Percentiles rank a stretch among this genome's conserved stretches.
Conservation (phyloP, 2,113 vertebrate species). For the Echinops telfairi region DNA sequence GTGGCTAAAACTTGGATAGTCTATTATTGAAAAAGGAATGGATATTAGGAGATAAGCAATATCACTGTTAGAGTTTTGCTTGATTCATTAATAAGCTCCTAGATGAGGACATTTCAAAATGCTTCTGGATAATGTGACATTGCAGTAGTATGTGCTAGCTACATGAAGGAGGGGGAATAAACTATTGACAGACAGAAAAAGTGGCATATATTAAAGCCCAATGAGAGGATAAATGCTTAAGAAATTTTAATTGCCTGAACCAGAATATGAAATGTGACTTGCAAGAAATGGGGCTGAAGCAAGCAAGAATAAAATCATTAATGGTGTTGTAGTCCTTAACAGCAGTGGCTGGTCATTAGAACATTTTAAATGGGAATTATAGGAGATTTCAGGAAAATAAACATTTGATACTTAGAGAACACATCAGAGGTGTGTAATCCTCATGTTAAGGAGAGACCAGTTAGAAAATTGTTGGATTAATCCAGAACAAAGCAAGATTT, state of each 20-base stretch:
- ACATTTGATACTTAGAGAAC: not conserved
- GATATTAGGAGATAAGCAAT: not conserved
- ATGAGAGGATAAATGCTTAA: not conserved
- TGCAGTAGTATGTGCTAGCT: not conserved
- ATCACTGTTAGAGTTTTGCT: not conserved
- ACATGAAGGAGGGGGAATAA: not conserved
- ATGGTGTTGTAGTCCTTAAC: not conserved
- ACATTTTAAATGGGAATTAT: not conserved
- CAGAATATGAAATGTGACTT: not conserved
- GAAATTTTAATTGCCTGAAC: not conserved
- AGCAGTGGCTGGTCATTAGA: not conserved
- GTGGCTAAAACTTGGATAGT: not conserved
- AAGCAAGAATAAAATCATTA: not conserved
- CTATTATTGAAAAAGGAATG: not conserved
- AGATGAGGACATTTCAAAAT: not conserved
- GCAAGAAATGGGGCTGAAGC: not conserved
- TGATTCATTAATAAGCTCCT: not conserved
- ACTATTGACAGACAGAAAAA: not conserved
- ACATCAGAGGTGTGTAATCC: not conserved
- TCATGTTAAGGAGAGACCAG: not conserved
- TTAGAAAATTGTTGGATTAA: not conserved
- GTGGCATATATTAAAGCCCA: not conserved
- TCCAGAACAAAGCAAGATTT: not conserved
- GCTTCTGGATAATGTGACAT: not conserved
- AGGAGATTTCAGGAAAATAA: not conserved